Conservation (phyloP, 2,888 invertebrate species). For the Belgica antarctica region DNA sequence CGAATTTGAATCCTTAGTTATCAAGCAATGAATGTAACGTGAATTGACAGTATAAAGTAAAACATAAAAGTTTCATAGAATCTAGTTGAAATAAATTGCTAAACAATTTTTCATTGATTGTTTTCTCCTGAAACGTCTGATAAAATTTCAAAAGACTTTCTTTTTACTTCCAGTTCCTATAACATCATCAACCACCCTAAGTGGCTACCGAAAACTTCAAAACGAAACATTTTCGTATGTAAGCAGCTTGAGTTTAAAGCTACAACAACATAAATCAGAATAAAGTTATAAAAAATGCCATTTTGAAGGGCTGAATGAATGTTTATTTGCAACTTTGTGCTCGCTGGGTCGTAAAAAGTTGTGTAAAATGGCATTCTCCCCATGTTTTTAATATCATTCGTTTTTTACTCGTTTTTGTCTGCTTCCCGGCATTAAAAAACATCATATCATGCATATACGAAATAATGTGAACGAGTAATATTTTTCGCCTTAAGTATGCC, state of each 20-base stretch:
- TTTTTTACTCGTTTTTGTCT: too few relatives aligned
- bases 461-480: background rate
- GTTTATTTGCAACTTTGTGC: constrained; percentile 33
- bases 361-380: constrained; percentile 8
- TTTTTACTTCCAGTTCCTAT: too few relatives aligned
- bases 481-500: background rate
- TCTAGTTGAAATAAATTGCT: too few relatives aligned
- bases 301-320: constrained; percentile 13
- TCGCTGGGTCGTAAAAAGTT: constrained; percentile 28
- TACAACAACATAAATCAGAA: constrained; percentile 12
- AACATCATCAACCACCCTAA: too few relatives aligned
- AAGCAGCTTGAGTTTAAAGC: constrained; percentile 11
- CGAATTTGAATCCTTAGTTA: too few relatives aligned
- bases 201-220: constrained; percentile 4
- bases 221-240: background rate
- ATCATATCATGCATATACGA: background rate
- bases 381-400: background rate
- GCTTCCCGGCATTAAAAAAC: too few relatives aligned
- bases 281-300: constrained; percentile 29
- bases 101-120: too few relatives aligned
- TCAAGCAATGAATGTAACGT: too few relatives aligned
- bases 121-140: too few relatives aligned
- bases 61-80: too few relatives aligned
- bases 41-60: too few relatives aligned
- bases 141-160: too few relatives aligned